Evolutionary conservation across 1,140 invertebrate species (phyloP), one percentile per base, ranked within the genome.

Genomic region (Himalopsyche phryganea): DNA sequence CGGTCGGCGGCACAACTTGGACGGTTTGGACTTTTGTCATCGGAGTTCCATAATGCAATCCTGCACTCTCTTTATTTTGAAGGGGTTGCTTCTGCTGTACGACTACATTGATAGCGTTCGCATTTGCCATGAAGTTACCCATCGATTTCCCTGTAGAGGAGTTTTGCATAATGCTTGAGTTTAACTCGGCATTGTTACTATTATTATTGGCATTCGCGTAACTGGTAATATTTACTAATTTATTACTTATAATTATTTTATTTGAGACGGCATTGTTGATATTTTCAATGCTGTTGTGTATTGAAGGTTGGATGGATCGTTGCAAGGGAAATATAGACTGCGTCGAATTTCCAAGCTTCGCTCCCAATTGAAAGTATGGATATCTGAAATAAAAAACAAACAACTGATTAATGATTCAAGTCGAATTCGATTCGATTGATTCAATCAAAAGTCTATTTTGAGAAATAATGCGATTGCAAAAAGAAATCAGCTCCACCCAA

Each of bases 161-260:
- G 9, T 28, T 28, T 9, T 28, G 23, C 23, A 28, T 28, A 5
- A 28, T 28, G 23, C 23, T 28, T 5, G 3, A 5, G 23, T 9
- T 28, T 4, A 19, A 6, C 1, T 54, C 51, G n/a, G 15, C 33
- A 35, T 46, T 46, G 19, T 48, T 48, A 13, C 36, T n/a, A 40
- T 42, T 57, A 13, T 53, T 23, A n/a, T 60, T 53, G 6, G 50
- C 62, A 9, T 32, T 60, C 1, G 58, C 38, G 19, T 59, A 28
- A 15, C 60, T 64, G 18, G 62, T 64, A 18, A 64, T 64, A 13
- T 64, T 64, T 2, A 64, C 62, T 4, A 64, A 50, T 48, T 64
- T 64, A 46, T 64, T 64, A 35, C 55, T 64, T 7, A 64, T 64
- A 13, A 64, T 60, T 4, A 64, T 64, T 48, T 64, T 64, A 18